These are phyloP conservation scores for Neodiprion virginianus DNA, from an alignment of 1,140 invertebrate species.

Conservation along the genomic window DNA sequence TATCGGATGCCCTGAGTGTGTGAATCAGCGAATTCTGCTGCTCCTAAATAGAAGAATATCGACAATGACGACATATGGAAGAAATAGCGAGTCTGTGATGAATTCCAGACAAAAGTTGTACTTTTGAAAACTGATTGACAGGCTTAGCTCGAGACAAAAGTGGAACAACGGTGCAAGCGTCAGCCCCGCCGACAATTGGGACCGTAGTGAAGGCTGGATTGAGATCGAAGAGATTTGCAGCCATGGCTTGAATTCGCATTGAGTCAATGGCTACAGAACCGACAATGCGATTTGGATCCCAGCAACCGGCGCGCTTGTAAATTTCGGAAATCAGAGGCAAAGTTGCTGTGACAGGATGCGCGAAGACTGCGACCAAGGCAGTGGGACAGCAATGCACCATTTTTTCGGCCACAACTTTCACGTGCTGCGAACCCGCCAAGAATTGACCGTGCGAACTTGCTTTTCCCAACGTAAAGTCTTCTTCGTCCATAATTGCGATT, in stretches of 20 bases:
- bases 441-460: slow-evolving; percentile 36
- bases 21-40: slow-evolving; percentile 37
- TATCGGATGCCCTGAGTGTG: slow-evolving; percentile 35
- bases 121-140: slow-evolving; percentile 37
- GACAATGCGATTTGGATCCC: slow-evolving; percentile 46
- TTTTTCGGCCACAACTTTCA: slow-evolving; percentile 38
- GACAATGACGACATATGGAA: not conserved
- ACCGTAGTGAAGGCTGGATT: slow-evolving; percentile 43
- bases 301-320: slow-evolving; percentile 37
- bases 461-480: slow-evolving; percentile 33
- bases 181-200: slow-evolving; percentile 50
- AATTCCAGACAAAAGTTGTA: slow-evolving; percentile 30
- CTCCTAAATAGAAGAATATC: slow-evolving; percentile 27
- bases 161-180: slow-evolving; percentile 45
- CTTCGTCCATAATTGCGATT: slow-evolving; percentile 51
- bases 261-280: slow-evolving; percentile 43
- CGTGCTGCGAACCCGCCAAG: slow-evolving; percentile 33
- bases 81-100: not conserved
- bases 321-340: slow-evolving; percentile 47
- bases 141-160: slow-evolving; percentile 43
- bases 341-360: slow-evolving; percentile 47
- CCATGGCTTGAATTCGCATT: slow-evolving; percentile 43
- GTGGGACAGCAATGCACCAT: slow-evolving; percentile 38
- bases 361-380: slow-evolving; percentile 47
- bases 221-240: slow-evolving; percentile 43